A percentile compares a stretch with the other conserved stretches of the same genome.
phyloP scores from a whole-genome alignment of 35 echinoderm and acorn worm species.

The Lytechinus pictus region DNA sequence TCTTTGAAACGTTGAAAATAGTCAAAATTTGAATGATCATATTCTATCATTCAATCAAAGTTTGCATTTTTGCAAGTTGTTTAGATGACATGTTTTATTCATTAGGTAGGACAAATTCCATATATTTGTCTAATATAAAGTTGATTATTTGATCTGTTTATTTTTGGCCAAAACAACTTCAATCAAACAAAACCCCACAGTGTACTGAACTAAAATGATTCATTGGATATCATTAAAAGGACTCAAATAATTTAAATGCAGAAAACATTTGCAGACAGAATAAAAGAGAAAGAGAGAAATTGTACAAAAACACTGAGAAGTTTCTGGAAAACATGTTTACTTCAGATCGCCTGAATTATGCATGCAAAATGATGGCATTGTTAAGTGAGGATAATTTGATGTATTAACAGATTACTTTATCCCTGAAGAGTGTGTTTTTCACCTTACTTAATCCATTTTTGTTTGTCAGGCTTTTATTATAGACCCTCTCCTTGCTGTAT shows the following conservation, averaged over 20 bases:
- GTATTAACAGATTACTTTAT: conserved; percentile 1
- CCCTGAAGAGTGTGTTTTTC: background rate
- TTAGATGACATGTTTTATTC: too few relatives aligned
- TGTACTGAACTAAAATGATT: too few relatives aligned
- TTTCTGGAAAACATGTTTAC: background rate
- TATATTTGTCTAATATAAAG: too few relatives aligned
- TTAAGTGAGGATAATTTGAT: background rate
- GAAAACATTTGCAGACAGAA: background rate
- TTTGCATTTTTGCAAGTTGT: too few relatives aligned
- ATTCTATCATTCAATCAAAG: too few relatives aligned
- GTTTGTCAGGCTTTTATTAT: background rate
- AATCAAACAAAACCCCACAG: too few relatives aligned
- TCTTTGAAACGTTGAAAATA: too few relatives aligned
- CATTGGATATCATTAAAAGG: background rate
- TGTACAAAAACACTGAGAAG: background rate
- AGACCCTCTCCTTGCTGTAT: background rate
- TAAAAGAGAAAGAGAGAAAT: background rate
- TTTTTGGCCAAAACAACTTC: too few relatives aligned
- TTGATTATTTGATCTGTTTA: too few relatives aligned
- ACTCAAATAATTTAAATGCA: background rate
- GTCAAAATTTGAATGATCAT: too few relatives aligned
- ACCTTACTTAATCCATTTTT: background rate
- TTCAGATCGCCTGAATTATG: background rate
- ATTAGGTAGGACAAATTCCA: too few relatives aligned
- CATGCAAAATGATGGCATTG: background rate